phyloP scores from a whole-genome alignment of 2,797 vertebrate species.

The Tadarida brasiliensis region DNA sequence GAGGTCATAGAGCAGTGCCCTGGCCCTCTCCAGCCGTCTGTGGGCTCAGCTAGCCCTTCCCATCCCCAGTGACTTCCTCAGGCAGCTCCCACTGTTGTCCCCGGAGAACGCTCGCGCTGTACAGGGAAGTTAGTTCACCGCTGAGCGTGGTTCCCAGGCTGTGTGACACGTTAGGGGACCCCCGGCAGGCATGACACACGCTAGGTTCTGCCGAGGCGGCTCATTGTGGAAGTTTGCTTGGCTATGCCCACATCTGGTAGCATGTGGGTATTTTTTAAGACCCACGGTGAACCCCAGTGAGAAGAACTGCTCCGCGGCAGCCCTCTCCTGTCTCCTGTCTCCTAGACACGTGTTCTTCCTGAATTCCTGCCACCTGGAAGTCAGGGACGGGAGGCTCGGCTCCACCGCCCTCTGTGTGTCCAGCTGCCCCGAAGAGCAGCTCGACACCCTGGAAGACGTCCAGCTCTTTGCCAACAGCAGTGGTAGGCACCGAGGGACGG shows the following conservation, averaged over 20 bases:
- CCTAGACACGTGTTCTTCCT: constrained; percentile 90
- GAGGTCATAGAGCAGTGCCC: not conserved
- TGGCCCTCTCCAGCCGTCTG: not conserved
- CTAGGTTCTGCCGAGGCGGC: not conserved
- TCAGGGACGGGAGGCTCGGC: constrained; percentile 75
- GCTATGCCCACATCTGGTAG: not conserved
- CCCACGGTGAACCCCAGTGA: not conserved
- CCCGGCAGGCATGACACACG: not conserved
- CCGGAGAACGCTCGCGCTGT: not conserved
- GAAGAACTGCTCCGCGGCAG: constrained; percentile 35
- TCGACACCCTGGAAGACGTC: constrained; percentile 88
- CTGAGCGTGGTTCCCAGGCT: not conserved
- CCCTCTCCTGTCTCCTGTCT: constrained; percentile 23
- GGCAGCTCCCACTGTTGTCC: not conserved
- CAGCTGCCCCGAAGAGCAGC: constrained; percentile 88
- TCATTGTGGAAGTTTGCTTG: not conserved
- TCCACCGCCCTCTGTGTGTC: constrained; percentile 88
- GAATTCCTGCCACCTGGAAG: constrained; percentile 87
- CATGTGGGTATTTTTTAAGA: not conserved
- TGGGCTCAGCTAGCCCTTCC: not conserved
- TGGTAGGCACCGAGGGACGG: constrained; percentile 75
- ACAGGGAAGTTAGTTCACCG: not conserved
- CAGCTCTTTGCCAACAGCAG: constrained; percentile 89
- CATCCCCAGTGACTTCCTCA: not conserved
- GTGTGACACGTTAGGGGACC: not conserved